A percentile compares a stretch with the other conserved stretches of the same genome.
Conservation (phyloP, 2,888 invertebrate species). For the Hemaris fuciformis region DNA sequence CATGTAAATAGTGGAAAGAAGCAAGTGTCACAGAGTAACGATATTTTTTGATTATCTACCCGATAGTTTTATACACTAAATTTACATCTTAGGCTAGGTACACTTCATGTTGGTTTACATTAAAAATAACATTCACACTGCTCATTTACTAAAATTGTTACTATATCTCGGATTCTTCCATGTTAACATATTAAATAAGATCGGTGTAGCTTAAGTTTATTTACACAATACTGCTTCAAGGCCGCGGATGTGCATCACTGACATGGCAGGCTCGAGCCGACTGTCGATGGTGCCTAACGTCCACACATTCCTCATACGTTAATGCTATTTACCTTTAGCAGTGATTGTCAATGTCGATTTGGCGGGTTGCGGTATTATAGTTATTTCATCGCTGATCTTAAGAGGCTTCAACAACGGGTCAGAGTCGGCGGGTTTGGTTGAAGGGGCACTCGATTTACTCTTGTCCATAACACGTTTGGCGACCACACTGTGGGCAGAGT, state of each 20-base stretch:
- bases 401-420: conserved; percentile 90
- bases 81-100: conserved; percentile 55
- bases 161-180: conserved; percentile 46
- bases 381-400: conserved; percentile 95
- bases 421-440: conserved; percentile 50
- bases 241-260: conserved; percentile 54
- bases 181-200: conserved; percentile 59
- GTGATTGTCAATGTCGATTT: conserved; percentile 71
- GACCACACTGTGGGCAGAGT: conserved; percentile 95
- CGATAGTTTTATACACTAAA: conserved; percentile 49
- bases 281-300: conserved; percentile 35
- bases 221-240: conserved; percentile 74
- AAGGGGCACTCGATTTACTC: conserved; percentile 75
- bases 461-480: conserved; percentile 93
- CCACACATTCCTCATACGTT: conserved; percentile 42
- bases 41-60: conserved; percentile 41
- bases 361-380: conserved; percentile 94
- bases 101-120: conserved; percentile 38
- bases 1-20: conserved; percentile 42
- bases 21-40: conserved; percentile 46
- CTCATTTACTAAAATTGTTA: conserved; percentile 57
- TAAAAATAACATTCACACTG: conserved; percentile 61
- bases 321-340: conserved; percentile 74
- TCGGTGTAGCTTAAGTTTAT: conserved; percentile 57
- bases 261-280: conserved; percentile 42